These are phyloP conservation scores for Nothoprocta perdicaria DNA, from an alignment of 2,113 vertebrate species.

Conservation along the genomic window DNA sequence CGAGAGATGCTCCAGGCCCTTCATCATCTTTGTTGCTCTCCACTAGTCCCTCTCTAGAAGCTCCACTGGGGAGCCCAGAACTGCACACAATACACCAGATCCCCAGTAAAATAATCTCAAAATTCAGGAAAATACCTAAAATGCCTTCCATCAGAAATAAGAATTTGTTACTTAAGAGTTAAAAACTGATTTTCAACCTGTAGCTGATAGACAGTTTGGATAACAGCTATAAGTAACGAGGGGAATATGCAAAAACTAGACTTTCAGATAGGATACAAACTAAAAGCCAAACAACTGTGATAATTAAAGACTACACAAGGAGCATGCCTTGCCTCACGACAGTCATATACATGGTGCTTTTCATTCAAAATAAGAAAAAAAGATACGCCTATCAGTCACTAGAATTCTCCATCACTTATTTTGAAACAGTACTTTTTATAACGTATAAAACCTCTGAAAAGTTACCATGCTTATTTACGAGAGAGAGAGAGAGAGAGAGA, in stretches of 20 bases:
- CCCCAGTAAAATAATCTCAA: neutral
- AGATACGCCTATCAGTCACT: neutral
- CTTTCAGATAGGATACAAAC: neutral
- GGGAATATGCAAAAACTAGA: neutral
- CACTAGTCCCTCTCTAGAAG: no score
- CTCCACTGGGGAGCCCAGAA: no score
- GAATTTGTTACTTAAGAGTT: neutral
- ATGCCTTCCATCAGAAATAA: neutral
- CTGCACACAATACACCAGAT: neutral
- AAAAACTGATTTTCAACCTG: neutral
- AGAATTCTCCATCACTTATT: neutral
- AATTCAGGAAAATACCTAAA: neutral
- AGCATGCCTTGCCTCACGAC: neutral
- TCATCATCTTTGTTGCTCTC: no score
- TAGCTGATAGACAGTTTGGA: neutral
- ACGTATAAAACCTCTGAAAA: neutral
- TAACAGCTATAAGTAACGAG: neutral
- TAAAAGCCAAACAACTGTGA: neutral
- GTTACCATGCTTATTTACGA: neutral
- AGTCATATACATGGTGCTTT: neutral
- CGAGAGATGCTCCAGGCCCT: no score
- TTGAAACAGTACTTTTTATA: fast-evolving
- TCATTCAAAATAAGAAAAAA: neutral
- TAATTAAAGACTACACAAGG: neutral
- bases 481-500: no score